Conservation (phyloP, 1,140 invertebrate species). For the Drosophila punjabiensis region DNA sequence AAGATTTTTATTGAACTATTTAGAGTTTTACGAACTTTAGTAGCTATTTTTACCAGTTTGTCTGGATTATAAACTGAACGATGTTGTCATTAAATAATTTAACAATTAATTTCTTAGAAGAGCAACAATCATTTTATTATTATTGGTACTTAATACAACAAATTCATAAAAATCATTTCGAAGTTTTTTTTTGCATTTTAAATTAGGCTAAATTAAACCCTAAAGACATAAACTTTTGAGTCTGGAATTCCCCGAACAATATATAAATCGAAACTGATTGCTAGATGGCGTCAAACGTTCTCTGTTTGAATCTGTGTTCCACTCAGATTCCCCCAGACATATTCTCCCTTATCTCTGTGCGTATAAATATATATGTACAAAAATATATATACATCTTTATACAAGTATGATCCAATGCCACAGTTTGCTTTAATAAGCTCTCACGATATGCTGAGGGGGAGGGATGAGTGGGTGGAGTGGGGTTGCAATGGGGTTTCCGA, state of each 20-base stretch:
- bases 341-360: constrained; percentile 14
- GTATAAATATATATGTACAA: not conserved
- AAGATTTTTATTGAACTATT: too few species aligned
- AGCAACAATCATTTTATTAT: not conserved
- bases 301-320: not conserved
- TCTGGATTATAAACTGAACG: too few species aligned
- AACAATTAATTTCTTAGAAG: not conserved
- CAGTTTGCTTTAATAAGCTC: constrained; percentile 46
- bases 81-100: not conserved
- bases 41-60: not conserved
- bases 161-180: not conserved
- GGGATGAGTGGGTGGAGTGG: not conserved
- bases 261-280: not conserved
- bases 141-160: not conserved
- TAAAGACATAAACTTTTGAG: not conserved
- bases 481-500: constrained; percentile 8
- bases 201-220: not conserved
- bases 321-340: constrained; percentile 6
- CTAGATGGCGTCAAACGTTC: not conserved
- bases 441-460: not conserved
- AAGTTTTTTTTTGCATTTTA: not conserved
- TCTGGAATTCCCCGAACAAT: constrained; percentile 29
- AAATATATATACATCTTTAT: not conserved
- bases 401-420: constrained; percentile 27
- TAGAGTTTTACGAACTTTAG: not conserved